Conservation (phyloP, 2,797 vertebrate genomes). For the Anisognathus igniventris region DNA sequence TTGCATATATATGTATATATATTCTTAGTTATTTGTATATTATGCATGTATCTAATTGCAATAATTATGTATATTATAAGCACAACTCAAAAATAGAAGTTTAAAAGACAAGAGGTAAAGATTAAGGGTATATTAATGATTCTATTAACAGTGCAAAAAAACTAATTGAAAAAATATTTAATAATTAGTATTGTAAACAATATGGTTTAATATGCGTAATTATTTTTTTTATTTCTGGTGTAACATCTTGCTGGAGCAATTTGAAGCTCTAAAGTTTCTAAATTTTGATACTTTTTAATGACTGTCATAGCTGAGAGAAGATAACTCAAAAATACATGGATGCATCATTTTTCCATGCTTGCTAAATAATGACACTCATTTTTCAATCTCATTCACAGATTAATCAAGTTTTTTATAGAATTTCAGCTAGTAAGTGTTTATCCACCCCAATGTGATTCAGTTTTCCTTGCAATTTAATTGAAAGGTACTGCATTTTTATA, state of each 20-base stretch:
- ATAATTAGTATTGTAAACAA: not conserved
- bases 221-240: not conserved
- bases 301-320: not conserved
- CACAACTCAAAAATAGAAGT: not conserved
- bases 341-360: not conserved
- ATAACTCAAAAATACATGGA: not conserved
- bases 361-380: not conserved
- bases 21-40: not conserved
- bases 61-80: not conserved
- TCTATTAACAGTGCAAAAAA: not conserved
- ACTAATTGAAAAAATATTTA: not conserved
- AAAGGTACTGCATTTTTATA: not conserved
- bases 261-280: not conserved
- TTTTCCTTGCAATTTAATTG: not conserved
- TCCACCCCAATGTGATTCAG: not conserved
- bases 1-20: not conserved
- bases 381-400: not conserved
- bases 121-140: not conserved
- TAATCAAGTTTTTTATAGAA: not conserved
- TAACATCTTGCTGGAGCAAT: not conserved
- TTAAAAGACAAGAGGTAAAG: not conserved
- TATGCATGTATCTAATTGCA: not conserved
- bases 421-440: not conserved
- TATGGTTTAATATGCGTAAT: not conserved
- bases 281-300: not conserved